Evolutionary conservation across 1,140 invertebrate genomes (phyloP).

Genomic region (Ostrea edulis): DNA sequence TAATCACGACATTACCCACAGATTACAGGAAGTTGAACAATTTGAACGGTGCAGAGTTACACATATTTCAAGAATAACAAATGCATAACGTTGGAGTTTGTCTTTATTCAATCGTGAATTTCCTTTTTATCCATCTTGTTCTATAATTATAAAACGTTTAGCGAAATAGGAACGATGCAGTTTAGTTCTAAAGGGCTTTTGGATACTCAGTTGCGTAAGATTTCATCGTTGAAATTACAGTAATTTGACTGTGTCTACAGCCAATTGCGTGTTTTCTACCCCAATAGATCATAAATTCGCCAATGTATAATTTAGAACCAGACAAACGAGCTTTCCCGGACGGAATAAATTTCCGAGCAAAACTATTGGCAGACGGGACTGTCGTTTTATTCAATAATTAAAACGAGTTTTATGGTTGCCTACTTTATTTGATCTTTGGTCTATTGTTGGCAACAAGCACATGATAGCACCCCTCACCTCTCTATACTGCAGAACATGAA

Average conservation of each 20-base stretch:
- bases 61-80: background rate
- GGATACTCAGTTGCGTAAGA: background rate
- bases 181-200: background rate
- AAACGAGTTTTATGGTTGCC: background rate
- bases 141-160: background rate
- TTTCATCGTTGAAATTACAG: background rate
- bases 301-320: background rate
- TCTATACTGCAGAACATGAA: background rate
- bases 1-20: background rate
- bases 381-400: constrained; percentile 27
- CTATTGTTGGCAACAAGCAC: background rate
- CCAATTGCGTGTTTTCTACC: background rate
- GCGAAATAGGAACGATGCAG: background rate
- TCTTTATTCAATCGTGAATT: background rate
- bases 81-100: background rate
- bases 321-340: background rate
- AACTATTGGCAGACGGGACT: background rate
- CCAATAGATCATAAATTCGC: background rate
- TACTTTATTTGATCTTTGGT: background rate
- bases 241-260: constrained; percentile 4
- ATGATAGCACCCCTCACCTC: background rate
- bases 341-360: background rate
- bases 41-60: background rate
- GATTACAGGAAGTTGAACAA: background rate
- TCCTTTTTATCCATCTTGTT: background rate